Evolutionary conservation across 2,113 vertebrate species (phyloP).

Genomic region (Gymnorhina tibicen): DNA sequence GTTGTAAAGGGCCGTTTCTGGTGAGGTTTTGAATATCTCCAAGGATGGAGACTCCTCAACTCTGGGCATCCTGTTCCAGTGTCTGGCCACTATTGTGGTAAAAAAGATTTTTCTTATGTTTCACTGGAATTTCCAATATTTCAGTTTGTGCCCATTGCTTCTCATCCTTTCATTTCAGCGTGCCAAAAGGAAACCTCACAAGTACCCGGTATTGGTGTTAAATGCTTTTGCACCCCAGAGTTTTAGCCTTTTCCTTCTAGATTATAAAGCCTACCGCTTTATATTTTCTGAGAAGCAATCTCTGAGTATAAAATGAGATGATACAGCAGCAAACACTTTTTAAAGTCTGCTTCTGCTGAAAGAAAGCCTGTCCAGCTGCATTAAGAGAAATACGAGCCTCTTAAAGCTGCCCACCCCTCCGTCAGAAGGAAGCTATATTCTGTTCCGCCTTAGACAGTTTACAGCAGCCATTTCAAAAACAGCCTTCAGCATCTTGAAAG

Average conservation of each 20-base stretch:
- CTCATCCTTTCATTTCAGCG: not conserved
- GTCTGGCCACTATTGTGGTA: not conserved
- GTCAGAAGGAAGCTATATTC: not conserved
- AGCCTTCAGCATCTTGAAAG: not conserved
- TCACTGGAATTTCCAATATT: not conserved
- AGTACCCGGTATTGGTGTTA: not conserved
- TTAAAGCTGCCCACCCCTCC: not conserved
- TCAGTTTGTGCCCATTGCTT: not conserved
- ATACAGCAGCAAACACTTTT: not conserved
- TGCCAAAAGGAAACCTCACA: not conserved
- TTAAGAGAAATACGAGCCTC: constrained; percentile 17
- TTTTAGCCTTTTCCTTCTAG: not conserved
- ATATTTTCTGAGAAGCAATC: not conserved
- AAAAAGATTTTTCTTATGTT: not conserved
- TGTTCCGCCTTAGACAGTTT: not conserved
- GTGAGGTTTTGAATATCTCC: not conserved
- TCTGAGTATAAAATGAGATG: not conserved
- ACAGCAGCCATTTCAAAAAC: not conserved
- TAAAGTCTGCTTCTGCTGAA: not conserved
- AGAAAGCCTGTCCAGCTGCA: not conserved
- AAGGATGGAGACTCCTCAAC: not conserved
- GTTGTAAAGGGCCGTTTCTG: not conserved
- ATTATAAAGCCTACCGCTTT: not conserved
- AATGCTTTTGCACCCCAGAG: not conserved
- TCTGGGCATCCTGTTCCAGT: not conserved